These are phyloP conservation scores for Petroica traversi DNA, from an alignment of 2,113 vertebrate genomes.

Conservation along the genomic window DNA sequence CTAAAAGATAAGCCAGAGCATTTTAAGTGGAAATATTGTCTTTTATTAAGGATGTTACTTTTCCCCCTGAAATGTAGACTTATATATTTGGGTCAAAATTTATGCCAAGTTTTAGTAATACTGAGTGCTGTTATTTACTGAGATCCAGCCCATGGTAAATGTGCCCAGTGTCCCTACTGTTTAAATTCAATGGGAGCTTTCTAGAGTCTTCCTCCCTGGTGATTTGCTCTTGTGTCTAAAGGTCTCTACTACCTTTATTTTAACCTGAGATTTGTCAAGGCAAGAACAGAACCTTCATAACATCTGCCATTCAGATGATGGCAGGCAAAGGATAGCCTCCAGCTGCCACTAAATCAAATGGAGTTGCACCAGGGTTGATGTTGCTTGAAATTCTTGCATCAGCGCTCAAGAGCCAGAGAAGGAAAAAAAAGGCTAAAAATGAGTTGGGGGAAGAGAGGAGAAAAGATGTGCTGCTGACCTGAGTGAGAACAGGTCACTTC, in stretches of 20 bases:
- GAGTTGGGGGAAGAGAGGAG: background rate
- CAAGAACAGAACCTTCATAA: background rate
- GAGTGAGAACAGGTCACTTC: background rate
- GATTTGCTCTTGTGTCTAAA: background rate
- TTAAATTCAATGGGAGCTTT: background rate
- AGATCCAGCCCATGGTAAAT: background rate
- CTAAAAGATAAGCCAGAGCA: background rate
- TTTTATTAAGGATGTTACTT: background rate
- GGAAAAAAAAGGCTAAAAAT: background rate
- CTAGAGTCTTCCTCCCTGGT: background rate
- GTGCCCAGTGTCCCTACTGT: background rate
- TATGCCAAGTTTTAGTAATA: background rate
- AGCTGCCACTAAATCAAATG: slow-evolving; percentile 59
- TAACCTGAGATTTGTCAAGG: slow-evolving; percentile 25
- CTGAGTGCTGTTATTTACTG: background rate
- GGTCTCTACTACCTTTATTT: slow-evolving; percentile 12
- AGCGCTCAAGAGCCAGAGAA: slow-evolving; percentile 12
- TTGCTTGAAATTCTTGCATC: slow-evolving; percentile 66
- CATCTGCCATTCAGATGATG: background rate
- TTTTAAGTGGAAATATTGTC: background rate
- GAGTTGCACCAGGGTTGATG: slow-evolving; percentile 57
- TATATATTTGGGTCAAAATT: background rate
- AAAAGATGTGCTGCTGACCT: background rate
- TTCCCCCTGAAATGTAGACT: background rate
- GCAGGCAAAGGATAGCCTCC: slow-evolving; percentile 42